Conservation (phyloP, 2,888 invertebrate genomes). For the Steromphala cineraria region DNA sequence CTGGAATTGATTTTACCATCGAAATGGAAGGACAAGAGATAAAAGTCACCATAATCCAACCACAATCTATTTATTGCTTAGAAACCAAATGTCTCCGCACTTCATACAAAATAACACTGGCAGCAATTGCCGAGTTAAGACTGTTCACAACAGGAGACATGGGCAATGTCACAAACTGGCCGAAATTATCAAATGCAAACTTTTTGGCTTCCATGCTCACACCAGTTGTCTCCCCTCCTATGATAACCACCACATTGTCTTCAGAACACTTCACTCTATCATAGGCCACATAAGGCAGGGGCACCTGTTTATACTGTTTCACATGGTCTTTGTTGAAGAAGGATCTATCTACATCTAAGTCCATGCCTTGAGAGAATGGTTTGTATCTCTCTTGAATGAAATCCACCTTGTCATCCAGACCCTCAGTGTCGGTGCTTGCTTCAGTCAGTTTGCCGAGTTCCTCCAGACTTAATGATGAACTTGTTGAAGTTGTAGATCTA, state of each 20-base stretch:
- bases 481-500: constrained; percentile 24
- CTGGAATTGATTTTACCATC: too few relatives aligned
- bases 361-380: background rate
- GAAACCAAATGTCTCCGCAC: constrained; percentile 76
- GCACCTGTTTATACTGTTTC: constrained; percentile 39
- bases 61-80: background rate
- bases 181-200: constrained; percentile 80
- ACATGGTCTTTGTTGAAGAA: constrained; percentile 11
- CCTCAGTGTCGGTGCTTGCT: too few relatives aligned
- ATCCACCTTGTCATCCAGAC: too few relatives aligned
- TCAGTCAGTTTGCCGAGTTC: background rate
- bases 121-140: constrained; percentile 88
- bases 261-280: constrained; percentile 41
- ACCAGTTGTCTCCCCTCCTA: constrained; percentile 93
- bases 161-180: constrained; percentile 86
- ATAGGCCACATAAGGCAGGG: constrained; percentile 45
- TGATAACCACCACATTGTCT: constrained; percentile 80
- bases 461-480: background rate
- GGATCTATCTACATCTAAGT: constrained; percentile 26
- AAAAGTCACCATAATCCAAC: too few relatives aligned
- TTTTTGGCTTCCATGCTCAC: constrained; percentile 84
- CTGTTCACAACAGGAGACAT: constrained; percentile 87
- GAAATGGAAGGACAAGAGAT: too few relatives aligned
- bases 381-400: background rate
- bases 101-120: constrained; percentile 90